A percentile compares a stretch with the other conserved stretches of the same genome.
Conservation (phyloP, 2,888 invertebrate species). For the Sthenelais limicola region DNA sequence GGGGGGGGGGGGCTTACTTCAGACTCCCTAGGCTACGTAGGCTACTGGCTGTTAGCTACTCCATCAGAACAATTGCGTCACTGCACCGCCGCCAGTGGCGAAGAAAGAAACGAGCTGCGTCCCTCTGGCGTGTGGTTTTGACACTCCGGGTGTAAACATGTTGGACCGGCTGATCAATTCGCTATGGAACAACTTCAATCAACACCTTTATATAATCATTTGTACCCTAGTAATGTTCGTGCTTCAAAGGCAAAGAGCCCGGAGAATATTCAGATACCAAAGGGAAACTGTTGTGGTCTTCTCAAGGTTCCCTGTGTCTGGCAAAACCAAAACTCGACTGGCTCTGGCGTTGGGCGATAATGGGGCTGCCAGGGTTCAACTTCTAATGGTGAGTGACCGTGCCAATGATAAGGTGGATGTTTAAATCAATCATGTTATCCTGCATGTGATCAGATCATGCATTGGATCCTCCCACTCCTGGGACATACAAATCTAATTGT, state of each 20-base stretch:
- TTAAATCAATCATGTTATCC: not conserved
- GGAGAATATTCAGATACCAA: slow-evolving; percentile 6
- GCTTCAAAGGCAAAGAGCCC: not conserved
- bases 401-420: too few species aligned
- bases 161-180: too few species aligned
- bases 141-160: too few species aligned
- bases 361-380: slow-evolving; percentile 55
- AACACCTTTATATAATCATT: not conserved
- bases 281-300: slow-evolving; percentile 52
- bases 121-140: too few species aligned
- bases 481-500: too few species aligned
- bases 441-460: not conserved
- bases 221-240: slow-evolving; percentile 12
- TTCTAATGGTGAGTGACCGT: slow-evolving; percentile 55
- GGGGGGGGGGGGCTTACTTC: too few species aligned
- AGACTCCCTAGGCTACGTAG: too few species aligned
- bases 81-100: too few species aligned
- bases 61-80: too few species aligned
- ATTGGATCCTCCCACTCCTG: too few species aligned
- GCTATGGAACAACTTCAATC: not conserved
- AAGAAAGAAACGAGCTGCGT: too few species aligned
- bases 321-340: slow-evolving; percentile 57
- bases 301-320: slow-evolving; percentile 56
- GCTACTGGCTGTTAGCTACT: too few species aligned
- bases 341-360: slow-evolving; percentile 52